Percentiles rank a stretch among this genome's conserved stretches.
Evolutionary conservation across 2,113 vertebrate genomes (phyloP).

Genomic region (Scartelaos histophorus): DNA sequence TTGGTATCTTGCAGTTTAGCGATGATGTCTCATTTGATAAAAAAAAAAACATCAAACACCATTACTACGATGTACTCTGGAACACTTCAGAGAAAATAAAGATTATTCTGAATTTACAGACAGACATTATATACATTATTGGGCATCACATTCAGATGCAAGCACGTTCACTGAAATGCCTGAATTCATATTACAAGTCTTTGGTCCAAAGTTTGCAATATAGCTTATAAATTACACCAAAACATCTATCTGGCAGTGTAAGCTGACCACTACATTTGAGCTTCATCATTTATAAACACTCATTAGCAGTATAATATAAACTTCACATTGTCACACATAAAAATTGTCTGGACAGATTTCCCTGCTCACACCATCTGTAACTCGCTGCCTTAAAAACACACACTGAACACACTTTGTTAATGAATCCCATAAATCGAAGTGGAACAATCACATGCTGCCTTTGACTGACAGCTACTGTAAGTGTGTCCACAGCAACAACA

Average conservation of each 20-base stretch:
- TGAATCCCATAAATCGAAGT: slow-evolving; percentile 35
- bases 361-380: slow-evolving; percentile 32
- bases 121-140: slow-evolving; percentile 48
- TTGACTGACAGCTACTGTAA: slow-evolving; percentile 32
- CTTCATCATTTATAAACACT: slow-evolving; percentile 16
- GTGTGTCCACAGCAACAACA: slow-evolving; percentile 49
- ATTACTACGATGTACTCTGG: slow-evolving; percentile 26
- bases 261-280: slow-evolving; percentile 66
- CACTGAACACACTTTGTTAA: slow-evolving; percentile 33
- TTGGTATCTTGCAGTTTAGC: slow-evolving; percentile 38
- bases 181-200: slow-evolving; percentile 19
- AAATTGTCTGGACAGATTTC: slow-evolving; percentile 42
- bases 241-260: slow-evolving; percentile 67
- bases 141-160: slow-evolving; percentile 30
- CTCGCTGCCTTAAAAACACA: slow-evolving; percentile 22
- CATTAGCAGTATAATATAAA: slow-evolving; percentile 15
- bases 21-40: slow-evolving; percentile 35
- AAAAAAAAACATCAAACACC: slow-evolving; percentile 39
- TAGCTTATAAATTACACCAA: slow-evolving; percentile 44
- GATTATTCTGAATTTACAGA: slow-evolving; percentile 52
- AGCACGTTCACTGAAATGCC: slow-evolving; percentile 36
- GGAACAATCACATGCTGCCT: slow-evolving; percentile 62
- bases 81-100: slow-evolving; percentile 59
- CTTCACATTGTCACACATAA: slow-evolving; percentile 60
- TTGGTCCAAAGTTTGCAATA: slow-evolving; percentile 22